These are phyloP conservation scores for Ammodytes marinus DNA, from an alignment of 2,113 vertebrate genomes.

Conservation along the genomic window DNA sequence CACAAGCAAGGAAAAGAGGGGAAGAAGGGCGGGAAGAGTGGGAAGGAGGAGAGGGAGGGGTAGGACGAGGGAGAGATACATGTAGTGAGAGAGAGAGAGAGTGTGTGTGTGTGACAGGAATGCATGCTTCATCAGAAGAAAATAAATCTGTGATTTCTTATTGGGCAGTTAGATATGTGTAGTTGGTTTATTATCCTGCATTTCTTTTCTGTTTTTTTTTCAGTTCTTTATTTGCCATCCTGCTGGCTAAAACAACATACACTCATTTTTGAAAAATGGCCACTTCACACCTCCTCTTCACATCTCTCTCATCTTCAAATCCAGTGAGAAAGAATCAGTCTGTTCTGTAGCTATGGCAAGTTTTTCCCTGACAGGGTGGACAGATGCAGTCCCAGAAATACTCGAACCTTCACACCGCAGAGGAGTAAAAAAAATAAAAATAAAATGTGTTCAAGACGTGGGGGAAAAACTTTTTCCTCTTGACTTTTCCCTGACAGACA, in stretches of 20 bases:
- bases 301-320: constrained; percentile 57
- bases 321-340: constrained; percentile 50
- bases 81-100: constrained; percentile 47
- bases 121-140: constrained; percentile 72
- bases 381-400: constrained; percentile 16
- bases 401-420: neutral
- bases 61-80: constrained; percentile 64
- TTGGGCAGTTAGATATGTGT: constrained; percentile 53
- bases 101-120: constrained; percentile 50
- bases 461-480: constrained; percentile 18
- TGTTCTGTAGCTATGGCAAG: constrained; percentile 47
- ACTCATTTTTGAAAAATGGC: constrained; percentile 48
- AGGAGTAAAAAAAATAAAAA: constrained; percentile 13
- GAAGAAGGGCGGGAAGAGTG: constrained; percentile 54
- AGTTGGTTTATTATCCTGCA: constrained; percentile 53
- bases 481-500: constrained; percentile 22
- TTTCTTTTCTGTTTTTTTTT: constrained; percentile 36
- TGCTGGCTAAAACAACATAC: constrained; percentile 39
- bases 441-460: neutral
- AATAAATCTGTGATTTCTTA: constrained; percentile 78
- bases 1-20: constrained; percentile 52
- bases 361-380: constrained; percentile 24
- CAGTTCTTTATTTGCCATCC: constrained; percentile 30
- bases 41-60: constrained; percentile 48
- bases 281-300: constrained; percentile 69